Conservation (phyloP, 1,140 invertebrate genomes). For the Venturia canescens region DNA sequence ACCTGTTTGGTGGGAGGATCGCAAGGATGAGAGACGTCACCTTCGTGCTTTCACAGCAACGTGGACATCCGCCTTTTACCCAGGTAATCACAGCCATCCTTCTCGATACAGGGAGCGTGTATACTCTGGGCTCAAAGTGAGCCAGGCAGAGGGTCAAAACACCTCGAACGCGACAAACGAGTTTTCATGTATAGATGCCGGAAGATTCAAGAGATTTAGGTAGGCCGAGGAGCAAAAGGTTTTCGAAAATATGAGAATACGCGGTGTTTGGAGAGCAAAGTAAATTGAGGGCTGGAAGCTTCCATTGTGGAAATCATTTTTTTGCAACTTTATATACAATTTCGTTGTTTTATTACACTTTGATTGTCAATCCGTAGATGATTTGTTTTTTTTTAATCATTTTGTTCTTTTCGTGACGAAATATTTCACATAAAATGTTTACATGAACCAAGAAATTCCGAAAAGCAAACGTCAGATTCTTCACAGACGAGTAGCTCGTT, state of each 20-base stretch:
- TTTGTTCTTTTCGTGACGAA: too few relatives aligned
- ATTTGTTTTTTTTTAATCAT: too few relatives aligned
- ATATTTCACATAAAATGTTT: too few relatives aligned
- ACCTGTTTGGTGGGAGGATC: constrained; percentile 14
- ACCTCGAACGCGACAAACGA: constrained; percentile 22
- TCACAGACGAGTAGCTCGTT: too few relatives aligned
- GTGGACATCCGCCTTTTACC: constrained; percentile 57
- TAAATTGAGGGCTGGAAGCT: too few relatives aligned
- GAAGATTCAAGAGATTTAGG: constrained; percentile 1
- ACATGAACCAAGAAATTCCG: too few relatives aligned
- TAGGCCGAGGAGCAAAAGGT: constrained; percentile 8
- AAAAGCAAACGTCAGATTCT: too few relatives aligned
- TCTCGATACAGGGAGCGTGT: not conserved
- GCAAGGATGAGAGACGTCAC: constrained; percentile 36
- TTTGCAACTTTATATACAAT: too few relatives aligned
- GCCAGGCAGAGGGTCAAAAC: not conserved
- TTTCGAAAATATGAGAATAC: constrained; percentile 39
- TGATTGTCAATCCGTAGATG: too few relatives aligned
- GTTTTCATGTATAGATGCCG: not conserved
- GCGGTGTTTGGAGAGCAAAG: too few relatives aligned
- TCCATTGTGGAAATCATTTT: too few relatives aligned
- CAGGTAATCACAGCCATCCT: constrained; percentile 6
- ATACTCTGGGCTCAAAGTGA: constrained; percentile 12
- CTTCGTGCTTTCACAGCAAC: constrained; percentile 52
- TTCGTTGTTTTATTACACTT: too few relatives aligned